Conservation (phyloP, 2,797 vertebrate genomes). For the Lutjanus campechanus region DNA sequence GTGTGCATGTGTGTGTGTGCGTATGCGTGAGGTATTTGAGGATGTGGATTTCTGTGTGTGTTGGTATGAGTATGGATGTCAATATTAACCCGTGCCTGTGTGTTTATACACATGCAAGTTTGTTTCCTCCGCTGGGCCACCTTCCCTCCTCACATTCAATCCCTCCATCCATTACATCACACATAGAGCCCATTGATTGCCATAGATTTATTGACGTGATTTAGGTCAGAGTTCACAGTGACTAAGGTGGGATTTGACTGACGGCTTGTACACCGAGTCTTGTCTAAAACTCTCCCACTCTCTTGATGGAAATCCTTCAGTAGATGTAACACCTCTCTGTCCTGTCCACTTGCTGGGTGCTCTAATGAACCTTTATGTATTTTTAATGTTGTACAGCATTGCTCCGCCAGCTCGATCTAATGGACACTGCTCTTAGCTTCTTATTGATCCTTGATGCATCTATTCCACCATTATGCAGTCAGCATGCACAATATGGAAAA, state of each 20-base stretch:
- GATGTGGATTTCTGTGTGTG: conserved; percentile 28
- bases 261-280: conserved; percentile 50
- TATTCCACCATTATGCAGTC: conserved; percentile 67
- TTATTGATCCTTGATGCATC: conserved; percentile 73
- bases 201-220: conserved; percentile 82
- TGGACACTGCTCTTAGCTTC: conserved; percentile 70
- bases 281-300: conserved; percentile 39
- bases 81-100: conserved; percentile 38
- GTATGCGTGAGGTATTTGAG: conserved; percentile 9
- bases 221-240: conserved; percentile 78
- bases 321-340: conserved; percentile 62
- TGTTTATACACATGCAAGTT: conserved; percentile 66
- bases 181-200: conserved; percentile 69
- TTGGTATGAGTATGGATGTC: conserved; percentile 19
- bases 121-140: conserved; percentile 56
- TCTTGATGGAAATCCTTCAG: conserved; percentile 51
- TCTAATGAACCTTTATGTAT: conserved; percentile 81
- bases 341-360: conserved; percentile 51
- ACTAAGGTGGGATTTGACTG: conserved; percentile 71
- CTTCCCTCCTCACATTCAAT: conserved; percentile 60
- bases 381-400: conserved; percentile 76
- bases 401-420: conserved; percentile 63
- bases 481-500: conserved; percentile 59
- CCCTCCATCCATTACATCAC: conserved; percentile 69
- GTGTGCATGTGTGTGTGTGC: conserved; percentile 1